These are phyloP conservation scores for Pantala flavescens DNA, from an alignment of 1,140 invertebrate species.

Conservation along the genomic window DNA sequence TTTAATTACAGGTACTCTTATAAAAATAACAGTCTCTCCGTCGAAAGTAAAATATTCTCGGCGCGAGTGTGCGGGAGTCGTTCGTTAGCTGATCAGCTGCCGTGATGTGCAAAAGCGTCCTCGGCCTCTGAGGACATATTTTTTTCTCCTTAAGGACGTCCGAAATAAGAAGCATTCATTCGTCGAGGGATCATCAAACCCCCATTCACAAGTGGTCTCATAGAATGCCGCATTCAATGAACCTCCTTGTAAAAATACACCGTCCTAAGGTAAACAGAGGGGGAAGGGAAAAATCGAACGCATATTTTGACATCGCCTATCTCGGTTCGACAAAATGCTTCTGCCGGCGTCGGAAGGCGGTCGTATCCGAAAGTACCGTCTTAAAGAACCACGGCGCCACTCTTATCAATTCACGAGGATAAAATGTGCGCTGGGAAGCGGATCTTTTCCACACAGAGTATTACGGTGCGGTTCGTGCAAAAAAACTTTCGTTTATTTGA, in stretches of 20 bases:
- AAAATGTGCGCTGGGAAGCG: background rate
- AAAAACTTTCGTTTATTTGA: too few species aligned
- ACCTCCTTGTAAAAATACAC: background rate
- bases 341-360: background rate
- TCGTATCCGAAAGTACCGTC: background rate
- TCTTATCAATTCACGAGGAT: background rate
- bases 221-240: background rate
- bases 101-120: too few species aligned
- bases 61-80: too few species aligned
- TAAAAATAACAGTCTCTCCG: too few species aligned
- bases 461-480: too few species aligned
- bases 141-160: background rate
- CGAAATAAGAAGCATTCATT: background rate
- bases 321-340: background rate
- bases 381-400: background rate
- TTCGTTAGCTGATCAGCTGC: too few species aligned
- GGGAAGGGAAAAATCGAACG: background rate
- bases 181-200: background rate
- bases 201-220: background rate
- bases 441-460: too few species aligned
- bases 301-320: conserved; percentile 1
- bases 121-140: background rate
- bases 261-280: background rate
- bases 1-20: too few species aligned
- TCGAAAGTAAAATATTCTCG: too few species aligned